These are phyloP conservation scores for Machimus atricapillus DNA, from an alignment of 2,888 invertebrate genomes.

Conservation along the genomic window DNA sequence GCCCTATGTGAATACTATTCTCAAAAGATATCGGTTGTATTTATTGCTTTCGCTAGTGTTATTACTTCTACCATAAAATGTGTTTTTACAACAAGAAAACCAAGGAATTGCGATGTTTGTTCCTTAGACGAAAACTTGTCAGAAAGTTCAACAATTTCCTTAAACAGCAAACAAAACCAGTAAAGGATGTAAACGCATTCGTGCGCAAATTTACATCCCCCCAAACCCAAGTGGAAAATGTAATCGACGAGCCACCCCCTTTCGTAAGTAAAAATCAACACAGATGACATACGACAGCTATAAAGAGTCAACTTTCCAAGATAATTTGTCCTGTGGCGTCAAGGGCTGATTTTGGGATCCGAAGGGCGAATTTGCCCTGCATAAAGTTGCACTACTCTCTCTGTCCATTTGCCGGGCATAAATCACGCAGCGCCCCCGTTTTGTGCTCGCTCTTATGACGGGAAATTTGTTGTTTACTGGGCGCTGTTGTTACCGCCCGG, in stretches of 20 bases:
- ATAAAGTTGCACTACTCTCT: conserved; percentile 1
- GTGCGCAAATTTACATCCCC: background rate
- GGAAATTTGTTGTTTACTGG: conserved; percentile 11
- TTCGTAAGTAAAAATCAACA: background rate
- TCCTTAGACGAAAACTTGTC: background rate
- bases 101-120: background rate
- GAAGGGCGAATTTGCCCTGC: background rate
- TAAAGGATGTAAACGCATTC: background rate
- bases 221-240: background rate
- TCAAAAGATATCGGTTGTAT: background rate
- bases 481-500: background rate
- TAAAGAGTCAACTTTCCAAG: background rate
- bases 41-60: background rate
- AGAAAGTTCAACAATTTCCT: background rate
- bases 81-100: background rate
- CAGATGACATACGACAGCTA: background rate
- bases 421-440: background rate
- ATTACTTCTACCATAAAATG: background rate
- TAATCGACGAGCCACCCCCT: background rate
- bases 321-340: background rate
- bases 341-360: background rate
- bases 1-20: no score
- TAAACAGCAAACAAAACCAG: background rate
- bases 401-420: background rate
- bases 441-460: conserved; percentile 1